Evolutionary conservation across 2,888 invertebrate species (phyloP), one percentile per base, ranked within the genome.

Genomic region (Antheraea yamamai): DNA sequence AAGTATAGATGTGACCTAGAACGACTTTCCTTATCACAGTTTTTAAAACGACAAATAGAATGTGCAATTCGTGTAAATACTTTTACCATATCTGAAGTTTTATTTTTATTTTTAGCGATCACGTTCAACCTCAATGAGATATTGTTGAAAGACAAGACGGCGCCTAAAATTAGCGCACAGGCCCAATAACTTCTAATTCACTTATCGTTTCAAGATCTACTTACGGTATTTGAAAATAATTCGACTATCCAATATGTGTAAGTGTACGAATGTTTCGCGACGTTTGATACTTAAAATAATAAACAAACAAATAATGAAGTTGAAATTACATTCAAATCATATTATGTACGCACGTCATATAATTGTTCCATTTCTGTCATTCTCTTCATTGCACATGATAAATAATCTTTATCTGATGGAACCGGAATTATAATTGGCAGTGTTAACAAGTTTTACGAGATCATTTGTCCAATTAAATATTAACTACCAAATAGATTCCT

Each of bases 401-500:
- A 66, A 66, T 26, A 12, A 16, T 66, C 26, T 16, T 66, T 66
- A 66, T 30, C 30, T 66, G 16, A 66, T 16, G 64, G 14, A 4
- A 66, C 64, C 30, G 30, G 16, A 66, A 30, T 66, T 66, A 61
- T 66, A 30, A 66, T 66, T 64, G 64, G 4, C 26, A 64, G 26
- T 64, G 3, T 12, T 18, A 30, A 16, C 26, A 26, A 30, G 16
- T 16, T 30, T 66, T 66, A 66, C 14, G 30, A 30, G 61, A 30
- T 66, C 14, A 66, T 66, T 66, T 26, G 26, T 30, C 26, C 12
- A 66, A 66, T 66, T 64, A 64, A 64, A 64, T 23, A 64, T 64
- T 30, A 30, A 66, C 64, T 4, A 30, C 16, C 26, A 66, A 66
- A 30, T 66, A 66, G 2, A 66, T 26, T 16, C 14, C 6, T 35